Evolutionary conservation across 1,140 invertebrate genomes (phyloP), one percentile per base, ranked within the genome.

Genomic region (Brachionus calyciflorus): DNA sequence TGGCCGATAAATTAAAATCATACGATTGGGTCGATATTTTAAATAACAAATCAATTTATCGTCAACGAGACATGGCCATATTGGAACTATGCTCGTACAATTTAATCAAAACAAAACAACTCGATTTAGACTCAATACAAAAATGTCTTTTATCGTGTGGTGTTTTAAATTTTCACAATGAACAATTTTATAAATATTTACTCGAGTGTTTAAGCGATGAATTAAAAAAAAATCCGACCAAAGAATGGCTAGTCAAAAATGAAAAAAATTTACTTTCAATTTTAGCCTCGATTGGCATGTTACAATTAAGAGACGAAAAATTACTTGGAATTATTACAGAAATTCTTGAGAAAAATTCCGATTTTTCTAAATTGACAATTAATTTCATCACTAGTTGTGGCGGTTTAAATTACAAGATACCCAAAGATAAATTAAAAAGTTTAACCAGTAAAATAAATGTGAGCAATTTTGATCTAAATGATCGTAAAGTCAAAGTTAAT

Each of bases 91-190:
- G 69, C 46, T 37, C 69, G 9, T 73, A 40, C 14, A 73, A 73
- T 40, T 55, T 73, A 14, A 73, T 51, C 4, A 73, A 73, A 30
- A 7, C 19, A 21, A 55, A 73, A 40, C 10, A 33, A 19, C 19
- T 73, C 24, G 51, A 37, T 55, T 4, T 73, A 17, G 69, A 73
- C 28, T 51, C 51, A 12, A 73, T 73, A n/a, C 69, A 73, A 51
- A 73, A 73, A 21, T 73, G 69, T 26, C 37, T 73, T 14, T 41
- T 73, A 19, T 73, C 69, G 1, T 73, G 69, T 26, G 69, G 69
- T 7, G 33, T 73, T 30, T n/a, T 73, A 19, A 51, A 24, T 37
- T 73, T 51, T 41, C 46, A 55, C 30, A 46, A 73, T 33, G 17
- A 49, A 12, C 69, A 49, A 24, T 73, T 73, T 33, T 55, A 51